Percentiles rank a stretch among this genome's conserved stretches.
Evolutionary conservation across 2,797 vertebrate species (phyloP).

Genomic region (Ctenochaetus hawaiiensis): DNA sequence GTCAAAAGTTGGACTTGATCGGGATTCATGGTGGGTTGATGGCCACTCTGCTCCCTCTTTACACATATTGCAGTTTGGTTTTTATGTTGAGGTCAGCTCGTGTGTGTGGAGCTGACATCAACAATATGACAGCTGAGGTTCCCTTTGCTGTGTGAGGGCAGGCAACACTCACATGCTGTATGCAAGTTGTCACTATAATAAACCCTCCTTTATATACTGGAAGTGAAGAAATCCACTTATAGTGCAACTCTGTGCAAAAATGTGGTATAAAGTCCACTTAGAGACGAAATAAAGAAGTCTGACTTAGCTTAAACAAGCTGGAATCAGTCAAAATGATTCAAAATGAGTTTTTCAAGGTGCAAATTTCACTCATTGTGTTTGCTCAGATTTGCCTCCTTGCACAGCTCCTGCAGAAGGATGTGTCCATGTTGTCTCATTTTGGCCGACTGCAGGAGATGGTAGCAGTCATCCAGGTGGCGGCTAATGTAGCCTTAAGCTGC

Average conservation of each 20-base stretch:
- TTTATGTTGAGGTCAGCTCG: constrained; percentile 36
- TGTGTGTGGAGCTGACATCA: constrained; percentile 8
- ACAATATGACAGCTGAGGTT: neutral
- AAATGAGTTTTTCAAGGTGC: neutral
- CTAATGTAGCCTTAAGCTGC: neutral
- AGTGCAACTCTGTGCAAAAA: neutral
- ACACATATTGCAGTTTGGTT: constrained; percentile 46
- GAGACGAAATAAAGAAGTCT: neutral
- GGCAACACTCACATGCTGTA: too few relatives aligned
- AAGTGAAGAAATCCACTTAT: neutral
- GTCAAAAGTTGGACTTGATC: constrained; percentile 77
- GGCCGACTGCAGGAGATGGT: neutral
- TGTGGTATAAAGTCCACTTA: neutral
- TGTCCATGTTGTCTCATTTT: neutral
- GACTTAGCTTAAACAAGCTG: neutral
- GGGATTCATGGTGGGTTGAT: constrained; percentile 61
- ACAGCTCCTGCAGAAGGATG: neutral
- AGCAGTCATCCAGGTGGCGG: neutral
- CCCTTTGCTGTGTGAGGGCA: too few relatives aligned
- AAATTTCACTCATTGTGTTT: neutral
- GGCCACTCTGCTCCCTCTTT: constrained; percentile 15
- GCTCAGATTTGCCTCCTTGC: too few relatives aligned
- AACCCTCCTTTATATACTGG: neutral
- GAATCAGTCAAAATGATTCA: neutral
- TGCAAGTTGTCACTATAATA: neutral